Evolutionary conservation across 1,140 invertebrate genomes (phyloP), one percentile per base, ranked within the genome.

Genomic region (Parasteatoda tepidariorum): DNA sequence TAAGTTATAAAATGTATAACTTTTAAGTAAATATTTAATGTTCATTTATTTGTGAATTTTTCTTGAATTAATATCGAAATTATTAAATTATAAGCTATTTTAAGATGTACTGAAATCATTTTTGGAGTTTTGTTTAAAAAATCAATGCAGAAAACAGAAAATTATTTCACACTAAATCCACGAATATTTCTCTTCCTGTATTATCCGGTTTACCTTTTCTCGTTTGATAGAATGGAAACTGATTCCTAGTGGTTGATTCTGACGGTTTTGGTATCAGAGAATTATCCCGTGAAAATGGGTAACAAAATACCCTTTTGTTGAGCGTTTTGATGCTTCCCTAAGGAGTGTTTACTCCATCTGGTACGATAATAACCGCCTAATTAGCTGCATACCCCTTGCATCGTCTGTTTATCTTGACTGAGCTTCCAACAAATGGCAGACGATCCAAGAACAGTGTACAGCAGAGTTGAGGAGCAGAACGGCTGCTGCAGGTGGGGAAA

Each of bases 261-360:
- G n/a, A n/a, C n/a, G n/a, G n/a, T 48, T 48, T 18, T 18, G 38
- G 38, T 9, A 48, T 48, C 38, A 48, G 38, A 18, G 38, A 48
- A 48, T 48, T 48, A 48, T 48, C 18, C 38, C 38, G 9, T 9
- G 9, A 13, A 18, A 48, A 9, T 48, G 38, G 9, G 9, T 30
- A 71, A 54, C 38, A 55, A 71, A 71, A 31, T 57, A 54, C 13
- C 34, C 64, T 34, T 68, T 68, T 68, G 33, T 68, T 48, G 38
- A 34, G 31, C 41, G 48, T 48, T 48, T 48, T 48, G 38, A 26
- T 13, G n/a, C 68, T 13, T 30, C 71, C 55, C 55, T 61, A 5
- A 59, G 41, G 71, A 74, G 71, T 74, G 71, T 74, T 74, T 74
- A 74, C 71, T 55, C 71, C 71, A 74, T 74, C 71, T 74, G 55